Evolutionary conservation across 2,888 invertebrate species (phyloP), one percentile per base, ranked within the genome.

Genomic region (Agriotes lineatus): DNA sequence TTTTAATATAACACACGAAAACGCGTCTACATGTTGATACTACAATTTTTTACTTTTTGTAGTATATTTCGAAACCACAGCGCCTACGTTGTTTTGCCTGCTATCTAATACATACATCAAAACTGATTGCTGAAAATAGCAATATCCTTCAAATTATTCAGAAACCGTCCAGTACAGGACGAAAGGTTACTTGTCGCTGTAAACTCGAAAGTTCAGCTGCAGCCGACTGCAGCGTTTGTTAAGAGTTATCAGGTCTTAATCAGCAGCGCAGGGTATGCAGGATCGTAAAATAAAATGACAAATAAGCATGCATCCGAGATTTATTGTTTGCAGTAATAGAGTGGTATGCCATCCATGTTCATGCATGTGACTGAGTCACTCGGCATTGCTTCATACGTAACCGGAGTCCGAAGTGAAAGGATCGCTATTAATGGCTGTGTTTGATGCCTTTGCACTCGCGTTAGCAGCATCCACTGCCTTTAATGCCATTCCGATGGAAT

Each of bases 281-380:
- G 56, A 30, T 16, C 39, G 56, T 56, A 56, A 56, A 56, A 22
- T 39, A 39, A 56, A 56, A 56, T 56, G 56, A 56, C 56, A 56
- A 56, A 56, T 56, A 56, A 56, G 56, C 39, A 19, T 19, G 35
- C 56, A 56, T 56, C 56, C 20, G 12, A 56, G 56, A 56, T 56
- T 56, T 56, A 56, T 56, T 56, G 33, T 56, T n/a, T 56, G 56
- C 56, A 56, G 56, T 56, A 56, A 56, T 56, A 56, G 56, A 56
- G 56, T 56, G 56, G 56, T 56, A 56, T 56, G 56, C 19, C 2
- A n/a, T 39, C 6, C 22, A 56, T 56, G 56, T 56, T 12, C 39
- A 56, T 56, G 56, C 56, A 56, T 56, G 56, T 56, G 56, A 56
- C 56, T 56, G 56, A 56, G 37, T 56, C 56, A 56, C 52, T 52